Percentiles rank a stretch among this genome's conserved stretches.
Conservation (phyloP, 2,113 vertebrate species). For the Equus przewalskii region DNA sequence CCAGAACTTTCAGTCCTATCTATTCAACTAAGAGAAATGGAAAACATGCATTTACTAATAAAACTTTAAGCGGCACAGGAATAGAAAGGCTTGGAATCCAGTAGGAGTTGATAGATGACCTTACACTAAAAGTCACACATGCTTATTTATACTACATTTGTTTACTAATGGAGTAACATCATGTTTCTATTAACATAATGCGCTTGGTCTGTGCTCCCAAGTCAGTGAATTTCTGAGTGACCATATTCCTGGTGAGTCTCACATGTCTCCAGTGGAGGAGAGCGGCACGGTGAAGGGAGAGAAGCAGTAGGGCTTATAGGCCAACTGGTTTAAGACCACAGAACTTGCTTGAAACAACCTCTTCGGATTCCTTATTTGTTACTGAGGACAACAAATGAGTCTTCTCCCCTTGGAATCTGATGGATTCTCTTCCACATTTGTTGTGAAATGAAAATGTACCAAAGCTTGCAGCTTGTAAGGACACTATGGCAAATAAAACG, state of each 20-base stretch:
- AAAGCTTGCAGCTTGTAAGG: not conserved
- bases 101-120: not conserved
- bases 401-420: not conserved
- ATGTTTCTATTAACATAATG: not conserved
- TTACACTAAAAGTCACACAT: not conserved
- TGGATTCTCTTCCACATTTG: not conserved
- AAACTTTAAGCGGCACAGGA: not conserved
- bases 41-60: not conserved
- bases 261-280: not conserved
- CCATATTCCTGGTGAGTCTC: slow-evolving; percentile 17
- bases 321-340: not conserved
- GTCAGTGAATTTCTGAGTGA: not conserved
- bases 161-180: not conserved
- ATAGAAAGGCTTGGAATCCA: not conserved
- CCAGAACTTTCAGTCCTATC: not conserved
- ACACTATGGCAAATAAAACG: not conserved
- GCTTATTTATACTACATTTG: not conserved
- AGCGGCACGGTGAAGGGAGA: not conserved
- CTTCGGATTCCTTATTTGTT: not conserved
- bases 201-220: not conserved
- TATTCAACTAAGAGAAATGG: not conserved
- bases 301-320: not conserved
- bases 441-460: not conserved
- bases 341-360: not conserved
- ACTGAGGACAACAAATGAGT: not conserved